These are phyloP conservation scores for Adelphocoris suturalis DNA, from an alignment of 2,888 invertebrate genomes.

Conservation along the genomic window DNA sequence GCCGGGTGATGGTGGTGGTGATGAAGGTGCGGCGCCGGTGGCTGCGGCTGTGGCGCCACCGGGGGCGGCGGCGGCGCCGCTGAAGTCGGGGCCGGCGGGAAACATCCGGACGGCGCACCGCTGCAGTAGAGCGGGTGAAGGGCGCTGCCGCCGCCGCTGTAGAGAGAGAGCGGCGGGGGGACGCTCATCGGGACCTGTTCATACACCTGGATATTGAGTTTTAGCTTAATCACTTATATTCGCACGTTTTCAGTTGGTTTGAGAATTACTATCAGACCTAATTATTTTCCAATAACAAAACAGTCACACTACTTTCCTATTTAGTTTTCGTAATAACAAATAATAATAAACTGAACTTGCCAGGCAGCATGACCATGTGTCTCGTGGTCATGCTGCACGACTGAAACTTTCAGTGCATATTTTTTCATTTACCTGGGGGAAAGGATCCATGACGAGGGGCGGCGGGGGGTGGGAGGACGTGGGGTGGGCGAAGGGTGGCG, in stretches of 20 bases:
- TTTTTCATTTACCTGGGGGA: constrained; percentile 78
- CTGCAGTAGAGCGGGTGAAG: constrained; percentile 79
- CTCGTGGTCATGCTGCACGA: too few relatives aligned
- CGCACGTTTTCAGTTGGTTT: too few relatives aligned
- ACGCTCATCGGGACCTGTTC: constrained; percentile 82
- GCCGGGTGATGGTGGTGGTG: constrained; percentile 76
- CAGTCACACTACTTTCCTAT: too few relatives aligned
- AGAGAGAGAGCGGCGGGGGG: constrained; percentile 80
- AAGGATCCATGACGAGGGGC: constrained; percentile 79
- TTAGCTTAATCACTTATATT: too few relatives aligned
- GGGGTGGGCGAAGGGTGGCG: constrained; percentile 70
- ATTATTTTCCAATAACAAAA: too few relatives aligned
- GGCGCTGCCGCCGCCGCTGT: constrained; percentile 75
- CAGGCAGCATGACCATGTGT: too few relatives aligned
- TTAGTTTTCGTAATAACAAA: too few relatives aligned
- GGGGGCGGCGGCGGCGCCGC: constrained; percentile 60
- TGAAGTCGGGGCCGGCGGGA: constrained; percentile 76
- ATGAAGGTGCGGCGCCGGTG: constrained; percentile 74
- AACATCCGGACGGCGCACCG: constrained; percentile 70
- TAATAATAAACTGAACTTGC: too few relatives aligned
- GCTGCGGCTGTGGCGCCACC: constrained; percentile 43
- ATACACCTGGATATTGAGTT: background rate
- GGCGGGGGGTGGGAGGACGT: constrained; percentile 76
- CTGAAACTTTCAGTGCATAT: too few relatives aligned
- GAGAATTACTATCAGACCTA: too few relatives aligned